Conservation (phyloP, 2,888 invertebrate species). For the Oscheius myriophilus region DNA sequence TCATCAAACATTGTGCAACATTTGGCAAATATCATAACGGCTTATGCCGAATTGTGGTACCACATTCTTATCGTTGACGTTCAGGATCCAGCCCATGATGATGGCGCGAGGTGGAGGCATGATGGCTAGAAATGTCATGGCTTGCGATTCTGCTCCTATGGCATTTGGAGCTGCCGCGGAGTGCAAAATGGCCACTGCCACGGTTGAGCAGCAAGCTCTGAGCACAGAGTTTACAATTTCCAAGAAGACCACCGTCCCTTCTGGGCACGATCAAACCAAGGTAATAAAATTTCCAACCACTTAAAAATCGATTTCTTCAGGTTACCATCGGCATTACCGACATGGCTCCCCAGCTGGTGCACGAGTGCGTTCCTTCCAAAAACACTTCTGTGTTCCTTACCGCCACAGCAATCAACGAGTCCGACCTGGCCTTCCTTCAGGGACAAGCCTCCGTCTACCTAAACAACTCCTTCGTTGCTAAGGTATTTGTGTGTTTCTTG, state of each 20-base stretch:
- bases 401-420: slow-evolving; percentile 55
- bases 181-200: neutral
- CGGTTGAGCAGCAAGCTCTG: slow-evolving; percentile 59
- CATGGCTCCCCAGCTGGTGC: slow-evolving; percentile 69
- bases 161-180: neutral
- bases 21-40: too few relatives aligned
- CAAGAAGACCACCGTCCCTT: slow-evolving; percentile 69
- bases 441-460: slow-evolving; percentile 62
- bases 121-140: neutral
- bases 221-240: slow-evolving; percentile 70
- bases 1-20: neutral
- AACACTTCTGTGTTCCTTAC: slow-evolving; percentile 58
- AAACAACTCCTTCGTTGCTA: slow-evolving; percentile 59
- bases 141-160: neutral
- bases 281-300: slow-evolving; percentile 32
- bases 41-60: too few relatives aligned
- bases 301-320: slow-evolving; percentile 23
- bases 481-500: slow-evolving; percentile 27
- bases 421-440: slow-evolving; percentile 53
- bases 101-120: slow-evolving; percentile 3
- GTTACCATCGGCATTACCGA: slow-evolving; percentile 71
- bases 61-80: neutral
- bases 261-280: slow-evolving; percentile 70
- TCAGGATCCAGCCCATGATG: neutral
- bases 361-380: slow-evolving; percentile 70